Percentiles rank a stretch among this genome's conserved stretches.
Conservation (phyloP, 2,797 vertebrate genomes). For the Cynodonichthys magdalenae region DNA sequence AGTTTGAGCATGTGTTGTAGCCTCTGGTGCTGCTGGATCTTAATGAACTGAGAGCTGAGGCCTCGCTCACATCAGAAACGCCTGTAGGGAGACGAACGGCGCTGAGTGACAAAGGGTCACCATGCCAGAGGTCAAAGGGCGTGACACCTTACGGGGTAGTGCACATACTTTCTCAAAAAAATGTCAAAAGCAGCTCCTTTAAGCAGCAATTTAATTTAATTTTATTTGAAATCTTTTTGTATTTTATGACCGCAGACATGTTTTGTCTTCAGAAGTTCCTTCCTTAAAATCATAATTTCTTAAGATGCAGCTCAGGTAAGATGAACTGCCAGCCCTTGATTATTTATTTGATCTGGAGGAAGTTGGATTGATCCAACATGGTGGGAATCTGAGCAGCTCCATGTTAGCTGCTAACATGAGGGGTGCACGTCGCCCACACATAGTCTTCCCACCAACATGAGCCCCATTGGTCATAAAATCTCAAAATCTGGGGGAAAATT, state of each 20-base stretch:
- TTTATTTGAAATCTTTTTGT: neutral
- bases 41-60: conserved; percentile 38
- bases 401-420: conserved; percentile 45
- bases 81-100: conserved; percentile 27
- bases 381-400: conserved; percentile 52
- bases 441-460: conserved; percentile 65
- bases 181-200: conserved; percentile 14
- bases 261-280: neutral
- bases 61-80: conserved; percentile 35
- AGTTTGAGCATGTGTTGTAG: conserved; percentile 59
- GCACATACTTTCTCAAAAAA: conserved; percentile 3
- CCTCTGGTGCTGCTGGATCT: conserved; percentile 42
- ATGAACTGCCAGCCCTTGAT: neutral
- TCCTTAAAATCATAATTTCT: too few species aligned
- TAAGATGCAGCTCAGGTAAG: too few species aligned
- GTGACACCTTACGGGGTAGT: conserved; percentile 24
- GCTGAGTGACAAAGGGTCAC: conserved; percentile 46
- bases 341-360: conserved; percentile 32
- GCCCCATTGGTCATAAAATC: conserved; percentile 75
- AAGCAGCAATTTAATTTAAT: neutral
- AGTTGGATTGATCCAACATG: conserved; percentile 35
- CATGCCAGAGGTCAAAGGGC: conserved; percentile 50
- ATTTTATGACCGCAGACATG: neutral
- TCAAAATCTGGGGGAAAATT: conserved; percentile 78
- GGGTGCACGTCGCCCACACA: neutral